Base-by-base conservation (phyloP, 2,888 invertebrate species). In the Pemphredon lugubris region DNA sequence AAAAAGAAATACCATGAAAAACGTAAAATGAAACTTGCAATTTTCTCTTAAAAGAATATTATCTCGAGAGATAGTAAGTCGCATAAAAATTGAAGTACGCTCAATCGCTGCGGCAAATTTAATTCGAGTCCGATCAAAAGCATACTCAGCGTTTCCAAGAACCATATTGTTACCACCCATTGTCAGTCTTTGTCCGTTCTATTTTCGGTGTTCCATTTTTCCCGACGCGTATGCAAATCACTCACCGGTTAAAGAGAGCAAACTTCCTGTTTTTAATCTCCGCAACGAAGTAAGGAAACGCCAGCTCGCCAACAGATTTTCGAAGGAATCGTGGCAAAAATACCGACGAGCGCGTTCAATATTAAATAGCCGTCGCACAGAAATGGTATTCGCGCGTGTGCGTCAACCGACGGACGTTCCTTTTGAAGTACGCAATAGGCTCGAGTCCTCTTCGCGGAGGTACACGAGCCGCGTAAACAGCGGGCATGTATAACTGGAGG, bases 261-360 rank as follows among this genome's bases (percentile, higher is more conserved):
- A 53, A 53, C 67, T 66, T 48, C 58, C 66, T 58, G 47, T 26
- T 26, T 26, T 26, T 7, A 7, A 26, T 26, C 11, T 34, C 9
- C 7, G 34, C 9, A 34, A 11, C n/a, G 34, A 1, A 11, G 34
- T 4, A 7, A 1, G 11, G 34, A 16, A 21, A 21, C 47, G 9
- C 7, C n/a, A 39, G 30, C 47, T 0, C 26, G n/a, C 2, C 32
- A 55, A 32, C 3, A 30, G 47, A 13, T 21, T 54, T 23, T 16
- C 50, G 51, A 60, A 53, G 34, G 68, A 67, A 50, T 47, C 63
- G 54, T 39, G 60, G 73, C 60, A 66, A 73, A 64, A 57, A 70
- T 55, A 63, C 54, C 37, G 40, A 39, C 44, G 16, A 37, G 40
- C 7, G 37, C 39, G 59, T 75, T 69, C 64, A 69, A 74, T 73